Evolutionary conservation across 2,888 invertebrate genomes (phyloP), one percentile per base, ranked within the genome.

Genomic region (Notodonta ziczac): DNA sequence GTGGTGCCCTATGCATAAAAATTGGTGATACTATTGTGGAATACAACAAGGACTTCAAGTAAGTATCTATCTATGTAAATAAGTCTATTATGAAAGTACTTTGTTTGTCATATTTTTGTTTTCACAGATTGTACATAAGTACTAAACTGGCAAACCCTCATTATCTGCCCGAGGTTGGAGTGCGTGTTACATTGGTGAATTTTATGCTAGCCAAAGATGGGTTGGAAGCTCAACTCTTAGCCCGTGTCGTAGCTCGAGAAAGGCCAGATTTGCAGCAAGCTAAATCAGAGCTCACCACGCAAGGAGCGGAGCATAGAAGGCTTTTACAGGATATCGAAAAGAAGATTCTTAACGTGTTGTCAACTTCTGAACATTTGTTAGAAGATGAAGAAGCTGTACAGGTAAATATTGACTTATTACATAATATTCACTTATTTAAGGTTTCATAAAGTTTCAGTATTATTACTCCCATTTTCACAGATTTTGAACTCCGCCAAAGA

Each of bases 101-200:
- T 12, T 55, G 54, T 35, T 3, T 13, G 14, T 54, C 42, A 42
- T 42, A 42, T 32, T 12, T 32, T 53, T 4, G 24, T 24, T 32
- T 58, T 66, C 61, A 24, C 76, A 97, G 98, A 76, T 95, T 99
- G 67, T 99, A 98, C 84, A 97, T 99, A 73, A 98, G 98, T 24
- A 98, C 99, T 3, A 98, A 98, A 84, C 89, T 98, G 55, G 94
- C 98, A 35, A 99, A 98, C 91, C 99, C 99, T 0, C 98, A 98
- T 88, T 99, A 98, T 84, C 88, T 98, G 59, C 98, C 99, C 0
- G 99, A 99, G 91, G 96, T 98, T 7, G 97, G 98, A 0, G 98
- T 98, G 0, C 98, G 98, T 86, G 97, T 97, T 7, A 97, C 98
- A 0, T 85, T 99, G 24, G 94, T 99, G 3, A 98, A 98, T 91